phyloP scores from a whole-genome alignment of 2,797 vertebrate genomes.

The Percopsis omiscomaycus region DNA sequence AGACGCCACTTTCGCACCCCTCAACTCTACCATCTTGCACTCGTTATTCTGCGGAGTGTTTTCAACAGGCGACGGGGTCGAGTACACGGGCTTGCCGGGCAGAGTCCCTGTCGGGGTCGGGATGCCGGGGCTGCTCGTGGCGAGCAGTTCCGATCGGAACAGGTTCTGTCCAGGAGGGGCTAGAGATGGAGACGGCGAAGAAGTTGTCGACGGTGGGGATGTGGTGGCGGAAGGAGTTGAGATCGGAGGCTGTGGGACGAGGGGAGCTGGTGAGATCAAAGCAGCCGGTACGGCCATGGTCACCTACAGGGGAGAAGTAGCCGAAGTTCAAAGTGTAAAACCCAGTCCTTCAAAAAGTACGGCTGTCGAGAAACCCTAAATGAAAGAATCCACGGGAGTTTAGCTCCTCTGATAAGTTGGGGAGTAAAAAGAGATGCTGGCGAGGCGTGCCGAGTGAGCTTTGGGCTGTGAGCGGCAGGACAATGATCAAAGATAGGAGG shows the following conservation, averaged over 20 bases:
- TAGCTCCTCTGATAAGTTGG: conserved; percentile 80
- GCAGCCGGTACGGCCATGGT: conserved; percentile 97
- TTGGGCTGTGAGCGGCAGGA: conserved; percentile 80
- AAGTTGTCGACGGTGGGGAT: conserved; percentile 87
- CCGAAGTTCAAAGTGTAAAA: conserved; percentile 81
- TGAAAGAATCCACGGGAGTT: conserved; percentile 76
- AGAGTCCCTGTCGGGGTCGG: conserved; percentile 76
- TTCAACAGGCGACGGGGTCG: conserved; percentile 96
- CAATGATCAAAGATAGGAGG: conserved; percentile 92
- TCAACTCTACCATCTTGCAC: conserved; percentile 98
- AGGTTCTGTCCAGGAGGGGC: conserved; percentile 82
- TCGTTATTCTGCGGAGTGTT: conserved; percentile 99
- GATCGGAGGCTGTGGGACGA: conserved; percentile 88
- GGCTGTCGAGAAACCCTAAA: conserved; percentile 68
- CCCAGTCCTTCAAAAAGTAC: conserved; percentile 40
- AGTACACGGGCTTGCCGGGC: conserved; percentile 93
- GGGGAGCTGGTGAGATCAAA: conserved; percentile 89
- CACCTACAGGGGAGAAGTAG: conserved; percentile 80
- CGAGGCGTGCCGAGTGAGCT: conserved; percentile 82
- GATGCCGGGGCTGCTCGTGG: conserved; percentile 80
- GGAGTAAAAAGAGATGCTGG: conserved; percentile 81
- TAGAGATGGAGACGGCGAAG: conserved; percentile 86
- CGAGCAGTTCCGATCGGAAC: conserved; percentile 88
- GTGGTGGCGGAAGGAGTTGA: conserved; percentile 84
- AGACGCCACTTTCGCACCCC: conserved; percentile 96